Conservation (phyloP, 2,888 invertebrate genomes). For the Dicranocentrus wangi region DNA sequence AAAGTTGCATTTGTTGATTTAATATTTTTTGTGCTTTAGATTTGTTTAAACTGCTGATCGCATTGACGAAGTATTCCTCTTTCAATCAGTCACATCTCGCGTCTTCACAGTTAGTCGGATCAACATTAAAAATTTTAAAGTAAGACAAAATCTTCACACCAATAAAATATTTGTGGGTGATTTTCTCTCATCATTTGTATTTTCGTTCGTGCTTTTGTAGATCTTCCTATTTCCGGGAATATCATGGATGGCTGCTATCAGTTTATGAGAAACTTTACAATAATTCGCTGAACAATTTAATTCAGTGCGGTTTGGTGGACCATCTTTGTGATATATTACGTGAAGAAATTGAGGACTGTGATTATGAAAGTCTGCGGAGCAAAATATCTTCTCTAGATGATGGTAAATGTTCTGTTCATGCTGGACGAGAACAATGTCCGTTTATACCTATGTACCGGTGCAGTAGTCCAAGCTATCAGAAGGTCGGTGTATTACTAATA, state of each 20-base stretch:
- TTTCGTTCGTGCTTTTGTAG: constrained; percentile 25
- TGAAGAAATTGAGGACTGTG: constrained; percentile 54
- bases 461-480: constrained; percentile 64
- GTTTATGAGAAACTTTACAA: constrained; percentile 62
- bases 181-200: no score
- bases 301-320: constrained; percentile 51
- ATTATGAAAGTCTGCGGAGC: constrained; percentile 52
- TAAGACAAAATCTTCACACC: constrained; percentile 20
- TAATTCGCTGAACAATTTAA: constrained; percentile 46
- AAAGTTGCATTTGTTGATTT: no score
- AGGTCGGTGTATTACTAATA: constrained; percentile 29
- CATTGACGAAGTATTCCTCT: constrained; percentile 52
- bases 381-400: constrained; percentile 61
- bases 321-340: constrained; percentile 53
- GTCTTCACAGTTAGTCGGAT: constrained; percentile 52
- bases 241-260: constrained; percentile 56
- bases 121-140: constrained; percentile 63
- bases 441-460: constrained; percentile 63
- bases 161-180: no score
- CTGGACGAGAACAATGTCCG: constrained; percentile 23
- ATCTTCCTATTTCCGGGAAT: constrained; percentile 45
- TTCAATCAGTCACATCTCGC: constrained; percentile 58
- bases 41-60: constrained; percentile 40
- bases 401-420: constrained; percentile 53
- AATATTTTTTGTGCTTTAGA: constrained; percentile 12